Percentiles rank a stretch among this genome's conserved stretches.
Conservation (phyloP, 2,888 invertebrate genomes). For the Caenorhabditis afra region DNA sequence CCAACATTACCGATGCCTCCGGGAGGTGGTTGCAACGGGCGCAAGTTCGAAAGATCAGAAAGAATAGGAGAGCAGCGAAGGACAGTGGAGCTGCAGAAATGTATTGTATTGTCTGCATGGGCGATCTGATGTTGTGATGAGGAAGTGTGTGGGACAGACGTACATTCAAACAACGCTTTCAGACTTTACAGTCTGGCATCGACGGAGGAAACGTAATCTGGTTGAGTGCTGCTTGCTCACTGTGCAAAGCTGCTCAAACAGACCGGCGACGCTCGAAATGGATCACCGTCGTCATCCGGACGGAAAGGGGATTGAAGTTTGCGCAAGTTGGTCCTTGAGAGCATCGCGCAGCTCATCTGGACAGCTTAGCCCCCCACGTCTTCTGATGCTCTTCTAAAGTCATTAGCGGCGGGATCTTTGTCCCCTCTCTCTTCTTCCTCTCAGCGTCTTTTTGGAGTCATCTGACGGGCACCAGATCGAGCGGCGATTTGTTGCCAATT, state of each 20-base stretch:
- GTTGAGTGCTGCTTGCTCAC: slow-evolving; percentile 29
- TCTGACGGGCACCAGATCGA: too few species aligned
- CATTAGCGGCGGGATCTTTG: too few species aligned
- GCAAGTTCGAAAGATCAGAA: slow-evolving; percentile 34
- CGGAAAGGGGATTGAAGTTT: too few species aligned
- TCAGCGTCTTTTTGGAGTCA: too few species aligned
- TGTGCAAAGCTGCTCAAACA: slow-evolving; percentile 44
- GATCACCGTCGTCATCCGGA: background rate
- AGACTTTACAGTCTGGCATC: slow-evolving; percentile 20
- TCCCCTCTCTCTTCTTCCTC: too few species aligned
- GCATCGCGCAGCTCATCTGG: too few species aligned
- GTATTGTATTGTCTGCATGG: background rate
- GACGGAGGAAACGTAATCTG: slow-evolving; percentile 29
- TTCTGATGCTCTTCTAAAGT: too few species aligned
- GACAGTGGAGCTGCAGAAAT: background rate
- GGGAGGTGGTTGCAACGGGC: background rate
- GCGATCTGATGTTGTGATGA: background rate
- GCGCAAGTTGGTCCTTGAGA: too few species aligned
- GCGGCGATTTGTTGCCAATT: background rate
- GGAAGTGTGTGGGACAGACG: background rate
- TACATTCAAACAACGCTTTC: background rate
- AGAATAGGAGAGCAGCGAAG: background rate
- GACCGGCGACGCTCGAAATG: background rate
- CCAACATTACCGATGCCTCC: slow-evolving; percentile 27
- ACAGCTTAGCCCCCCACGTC: too few species aligned